Evolutionary conservation across 2,888 invertebrate species (phyloP).

Genomic region (Agriopis marginaria): DNA sequence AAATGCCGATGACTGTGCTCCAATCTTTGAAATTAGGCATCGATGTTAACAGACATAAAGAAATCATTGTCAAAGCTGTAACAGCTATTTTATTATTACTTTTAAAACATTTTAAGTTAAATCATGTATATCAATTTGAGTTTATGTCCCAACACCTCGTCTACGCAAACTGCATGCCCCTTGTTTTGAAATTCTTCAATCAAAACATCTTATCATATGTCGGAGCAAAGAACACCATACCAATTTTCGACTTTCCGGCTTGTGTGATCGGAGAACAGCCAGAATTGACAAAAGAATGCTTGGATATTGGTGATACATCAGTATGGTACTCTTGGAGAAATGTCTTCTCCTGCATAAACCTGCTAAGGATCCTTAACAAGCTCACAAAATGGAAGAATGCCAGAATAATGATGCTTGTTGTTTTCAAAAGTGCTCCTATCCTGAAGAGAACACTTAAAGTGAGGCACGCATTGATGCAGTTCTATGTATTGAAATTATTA

Average conservation of each 20-base stretch:
- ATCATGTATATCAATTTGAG: slow-evolving; percentile 99
- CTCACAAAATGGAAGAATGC: slow-evolving; percentile 99
- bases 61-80: slow-evolving; percentile 98
- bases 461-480: slow-evolving; percentile 98
- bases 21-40: slow-evolving; percentile 98
- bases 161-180: slow-evolving; percentile 99
- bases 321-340: slow-evolving; percentile 98
- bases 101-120: slow-evolving; percentile 98
- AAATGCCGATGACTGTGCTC: slow-evolving; percentile 98
- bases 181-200: slow-evolving; percentile 99
- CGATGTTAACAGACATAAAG: slow-evolving; percentile 99
- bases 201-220: slow-evolving; percentile 98
- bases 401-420: slow-evolving; percentile 99
- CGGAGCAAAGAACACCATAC: slow-evolving; percentile 97
- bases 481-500: slow-evolving; percentile 98
- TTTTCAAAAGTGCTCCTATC: slow-evolving; percentile 99
- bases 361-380: slow-evolving; percentile 98
- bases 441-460: slow-evolving; percentile 98
- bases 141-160: slow-evolving; percentile 99
- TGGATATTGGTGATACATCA: slow-evolving; percentile 94
- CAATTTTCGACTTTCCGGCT: slow-evolving; percentile 97
- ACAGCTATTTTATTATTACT: slow-evolving; percentile 95
- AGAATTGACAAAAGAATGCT: slow-evolving; percentile 95
- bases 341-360: slow-evolving; percentile 98
- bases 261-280: slow-evolving; percentile 98